These are phyloP conservation scores for Helicolenus hilgendorfi DNA, from an alignment of 2,797 vertebrate species.

Conservation along the genomic window DNA sequence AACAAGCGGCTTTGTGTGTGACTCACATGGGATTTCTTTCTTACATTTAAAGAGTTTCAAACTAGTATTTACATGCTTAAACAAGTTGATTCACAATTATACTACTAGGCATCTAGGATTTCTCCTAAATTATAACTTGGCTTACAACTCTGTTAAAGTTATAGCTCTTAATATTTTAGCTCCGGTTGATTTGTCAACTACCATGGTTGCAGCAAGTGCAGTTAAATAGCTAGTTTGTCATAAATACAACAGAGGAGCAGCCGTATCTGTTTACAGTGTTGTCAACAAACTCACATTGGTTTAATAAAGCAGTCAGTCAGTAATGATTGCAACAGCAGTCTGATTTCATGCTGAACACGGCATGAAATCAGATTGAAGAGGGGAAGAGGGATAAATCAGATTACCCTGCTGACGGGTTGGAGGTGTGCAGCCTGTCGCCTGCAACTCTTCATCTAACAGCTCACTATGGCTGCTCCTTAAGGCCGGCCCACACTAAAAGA, in stretches of 20 bases:
- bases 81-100: background rate
- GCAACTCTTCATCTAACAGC: background rate
- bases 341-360: background rate
- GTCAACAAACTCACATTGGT: background rate
- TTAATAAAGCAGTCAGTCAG: background rate
- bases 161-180: background rate
- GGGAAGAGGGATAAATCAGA: background rate
- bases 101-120: background rate
- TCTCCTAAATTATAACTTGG: background rate
- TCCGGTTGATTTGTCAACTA: background rate
- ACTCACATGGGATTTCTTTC: background rate
- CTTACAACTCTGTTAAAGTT: background rate
- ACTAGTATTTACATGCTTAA: background rate
- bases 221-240: background rate
- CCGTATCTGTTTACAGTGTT: background rate
- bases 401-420: background rate
- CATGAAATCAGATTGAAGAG: background rate
- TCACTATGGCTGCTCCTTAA: too few relatives aligned
- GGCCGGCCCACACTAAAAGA: background rate
- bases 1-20: slow-evolving; percentile 33
- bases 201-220: background rate
- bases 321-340: background rate
- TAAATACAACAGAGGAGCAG: background rate
- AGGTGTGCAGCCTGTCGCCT: background rate
- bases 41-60: background rate